Conservation (phyloP, 1,140 invertebrate species). For the Temnothorax nylanderi region DNA sequence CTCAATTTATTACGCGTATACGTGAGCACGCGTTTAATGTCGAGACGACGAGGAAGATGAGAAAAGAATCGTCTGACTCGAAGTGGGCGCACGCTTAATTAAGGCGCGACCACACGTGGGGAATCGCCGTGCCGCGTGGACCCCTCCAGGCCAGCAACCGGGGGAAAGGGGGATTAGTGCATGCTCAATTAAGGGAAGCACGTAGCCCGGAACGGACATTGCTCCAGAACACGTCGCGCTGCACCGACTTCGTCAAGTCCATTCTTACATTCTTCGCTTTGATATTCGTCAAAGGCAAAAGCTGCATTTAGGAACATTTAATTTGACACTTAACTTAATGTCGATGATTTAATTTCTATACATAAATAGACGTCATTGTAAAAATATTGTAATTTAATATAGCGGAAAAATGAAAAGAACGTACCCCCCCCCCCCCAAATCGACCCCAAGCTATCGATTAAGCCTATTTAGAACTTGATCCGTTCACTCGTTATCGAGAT, state of each 20-base stretch:
- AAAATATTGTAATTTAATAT: background rate
- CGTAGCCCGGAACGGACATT: slow-evolving; percentile 83
- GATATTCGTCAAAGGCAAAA: slow-evolving; percentile 9
- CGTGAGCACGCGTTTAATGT: slow-evolving; percentile 18
- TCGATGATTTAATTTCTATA: background rate
- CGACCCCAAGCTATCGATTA: too few species aligned
- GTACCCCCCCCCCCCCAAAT: too few species aligned
- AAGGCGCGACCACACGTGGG: slow-evolving; percentile 45
- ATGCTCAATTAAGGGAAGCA: slow-evolving; percentile 81
- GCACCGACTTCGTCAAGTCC: slow-evolving; percentile 61
- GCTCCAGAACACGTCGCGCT: slow-evolving; percentile 76
- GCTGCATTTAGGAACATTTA: slow-evolving; percentile 25
- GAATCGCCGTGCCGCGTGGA: background rate
- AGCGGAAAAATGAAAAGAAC: too few species aligned
- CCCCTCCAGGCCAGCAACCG: background rate
- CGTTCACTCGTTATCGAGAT: too few species aligned
- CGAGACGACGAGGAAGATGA: slow-evolving; percentile 32
- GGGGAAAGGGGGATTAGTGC: slow-evolving; percentile 58
- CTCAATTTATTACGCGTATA: slow-evolving; percentile 30
- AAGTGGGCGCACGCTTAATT: slow-evolving; percentile 53
- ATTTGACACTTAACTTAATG: background rate
- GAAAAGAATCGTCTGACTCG: slow-evolving; percentile 32
- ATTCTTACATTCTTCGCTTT: slow-evolving; percentile 43
- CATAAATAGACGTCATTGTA: background rate
- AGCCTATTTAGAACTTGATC: too few species aligned